These are phyloP conservation scores for Echinarachnius parma DNA, from an alignment of 53 echinoderm and acorn worm genomes.

Conservation along the genomic window DNA sequence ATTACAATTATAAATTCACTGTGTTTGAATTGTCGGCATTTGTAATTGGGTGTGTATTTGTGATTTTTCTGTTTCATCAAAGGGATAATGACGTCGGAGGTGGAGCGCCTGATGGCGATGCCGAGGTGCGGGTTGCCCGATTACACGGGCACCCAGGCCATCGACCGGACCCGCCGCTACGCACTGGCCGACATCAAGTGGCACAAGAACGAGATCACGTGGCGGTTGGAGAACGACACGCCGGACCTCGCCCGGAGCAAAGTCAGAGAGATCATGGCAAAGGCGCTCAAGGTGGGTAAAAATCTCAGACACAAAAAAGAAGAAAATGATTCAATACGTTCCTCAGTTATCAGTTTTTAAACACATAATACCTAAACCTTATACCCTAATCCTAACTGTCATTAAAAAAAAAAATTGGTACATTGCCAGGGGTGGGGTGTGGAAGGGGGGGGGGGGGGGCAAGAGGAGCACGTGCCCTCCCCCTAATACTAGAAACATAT, in stretches of 20 bases:
- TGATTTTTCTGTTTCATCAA: neutral
- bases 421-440: neutral
- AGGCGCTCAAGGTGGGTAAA: constrained; percentile 62
- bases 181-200: constrained; percentile 39
- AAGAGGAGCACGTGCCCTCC: too few species aligned
- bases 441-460: neutral
- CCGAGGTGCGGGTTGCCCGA: constrained; percentile 79
- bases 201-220: constrained; percentile 64
- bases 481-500: too few species aligned
- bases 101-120: constrained; percentile 55
- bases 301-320: too few species aligned
- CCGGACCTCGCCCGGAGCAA: constrained; percentile 16
- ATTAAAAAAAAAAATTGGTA: neutral
- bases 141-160: constrained; percentile 48
- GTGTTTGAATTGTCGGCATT: neutral
- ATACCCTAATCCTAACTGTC: too few species aligned
- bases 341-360: too few species aligned
- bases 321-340: too few species aligned
- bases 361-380: too few species aligned
- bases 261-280: constrained; percentile 22
- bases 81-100: constrained; percentile 41
- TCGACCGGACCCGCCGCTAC: constrained; percentile 60
- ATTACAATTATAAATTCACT: neutral
- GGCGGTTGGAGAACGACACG: constrained; percentile 49
- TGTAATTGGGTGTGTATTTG: neutral